phyloP scores from a whole-genome alignment of 2,797 vertebrate species.

The Phrynocephalus vlangalii region DNA sequence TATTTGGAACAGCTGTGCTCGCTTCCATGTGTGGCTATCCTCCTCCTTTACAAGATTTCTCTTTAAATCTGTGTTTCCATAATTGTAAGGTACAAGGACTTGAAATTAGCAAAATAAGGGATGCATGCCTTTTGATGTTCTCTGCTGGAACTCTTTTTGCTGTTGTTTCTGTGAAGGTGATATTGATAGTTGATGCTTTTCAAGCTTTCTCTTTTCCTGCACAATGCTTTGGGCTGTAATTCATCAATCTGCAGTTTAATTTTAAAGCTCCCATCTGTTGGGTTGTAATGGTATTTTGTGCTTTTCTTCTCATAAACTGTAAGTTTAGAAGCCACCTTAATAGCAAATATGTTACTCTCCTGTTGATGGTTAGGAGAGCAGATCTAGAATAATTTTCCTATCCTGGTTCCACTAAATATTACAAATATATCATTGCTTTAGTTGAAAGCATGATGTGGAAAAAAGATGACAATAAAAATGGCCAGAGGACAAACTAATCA shows the following conservation, averaged over 20 bases:
- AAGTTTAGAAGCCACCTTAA: neutral
- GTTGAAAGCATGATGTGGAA: neutral
- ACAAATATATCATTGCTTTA: neutral
- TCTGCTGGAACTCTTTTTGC: neutral
- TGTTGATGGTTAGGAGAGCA: neutral
- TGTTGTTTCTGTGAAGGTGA: neutral
- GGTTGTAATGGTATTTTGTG: neutral
- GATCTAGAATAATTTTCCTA: neutral
- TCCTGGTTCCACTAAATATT: neutral
- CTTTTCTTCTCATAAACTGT: neutral
- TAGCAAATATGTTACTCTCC: neutral
- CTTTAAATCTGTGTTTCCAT: neutral
- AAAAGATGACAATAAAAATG: neutral
- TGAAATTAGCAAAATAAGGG: slow-evolving; percentile 6
- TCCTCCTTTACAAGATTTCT: slow-evolving; percentile 7
- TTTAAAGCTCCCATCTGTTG: neutral
- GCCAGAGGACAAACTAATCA: neutral
- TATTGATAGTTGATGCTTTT: neutral
- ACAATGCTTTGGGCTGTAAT: neutral
- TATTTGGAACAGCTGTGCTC: slow-evolving; percentile 18
- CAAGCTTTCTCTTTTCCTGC: neutral
- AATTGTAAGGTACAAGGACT: neutral
- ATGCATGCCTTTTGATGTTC: neutral
- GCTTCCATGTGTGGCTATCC: neutral
- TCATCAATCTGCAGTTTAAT: neutral